Evolutionary conservation across 1,140 invertebrate genomes (phyloP), one percentile per base, ranked within the genome.

Genomic region (Acyrthosiphon pisum): DNA sequence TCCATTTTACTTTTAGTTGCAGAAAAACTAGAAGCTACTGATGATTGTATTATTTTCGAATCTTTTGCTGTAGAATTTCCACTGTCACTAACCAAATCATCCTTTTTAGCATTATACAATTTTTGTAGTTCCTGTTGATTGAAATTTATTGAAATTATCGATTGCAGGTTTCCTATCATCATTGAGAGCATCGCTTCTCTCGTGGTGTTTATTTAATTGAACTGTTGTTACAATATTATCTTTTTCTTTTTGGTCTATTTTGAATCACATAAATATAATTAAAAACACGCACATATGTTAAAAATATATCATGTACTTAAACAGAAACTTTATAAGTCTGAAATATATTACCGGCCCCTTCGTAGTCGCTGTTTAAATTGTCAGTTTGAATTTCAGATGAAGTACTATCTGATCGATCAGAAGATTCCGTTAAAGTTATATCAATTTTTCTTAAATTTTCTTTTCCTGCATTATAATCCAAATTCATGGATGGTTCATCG

Each of bases 371-470:
- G 26, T 56, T 84, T 30, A 86, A 56, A 60, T 93, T 53, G 3
- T 93, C 81, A 41, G 48, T 53, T 20, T 35, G 35, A 50, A 84
- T 53, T 93, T 93, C 91, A 18, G 76, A 92, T 83, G 91, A 93
- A 84, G 91, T 93, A 37, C 91, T 93, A 9, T 93, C 91, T 93
- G 91, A 93, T 53, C 60, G 48, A n/a, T 93, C 76, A 50, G 76
- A 84, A n/a, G 81, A 86, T 86, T 93, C 91, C 22, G 91, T 93
- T 7, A 93, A 44, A n/a, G 91, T 93, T 37, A 93, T 86, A 56
- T 93, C 81, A n/a, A 93, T 86, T 86, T 93, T 93, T 53, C 37
- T 86, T 56, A 83, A 53, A 53, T 84, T 93, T 86, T 86, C 81
- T 93, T 93, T 93, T 84, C 48, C 22, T 14, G 22, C 26, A 50